These are phyloP conservation scores for Sinocyclocheilus maitianheensis DNA, from an alignment of 2,113 vertebrate genomes.

Conservation along the genomic window DNA sequence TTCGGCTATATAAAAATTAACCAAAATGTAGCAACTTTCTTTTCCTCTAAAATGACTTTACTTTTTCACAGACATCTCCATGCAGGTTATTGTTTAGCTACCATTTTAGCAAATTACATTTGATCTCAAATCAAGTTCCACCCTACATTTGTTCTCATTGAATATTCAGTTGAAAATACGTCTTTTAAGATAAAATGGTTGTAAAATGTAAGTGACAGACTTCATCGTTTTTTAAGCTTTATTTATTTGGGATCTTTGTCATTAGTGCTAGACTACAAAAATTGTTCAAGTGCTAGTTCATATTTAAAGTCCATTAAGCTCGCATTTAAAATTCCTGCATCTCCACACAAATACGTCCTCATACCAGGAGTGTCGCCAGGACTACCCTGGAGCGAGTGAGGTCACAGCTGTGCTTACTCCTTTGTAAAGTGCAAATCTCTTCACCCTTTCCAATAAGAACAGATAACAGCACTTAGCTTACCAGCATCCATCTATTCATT, in stretches of 20 bases:
- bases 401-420: conserved; percentile 66
- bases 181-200: not conserved
- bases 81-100: not conserved
- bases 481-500: conserved; percentile 79
- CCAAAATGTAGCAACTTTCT: not conserved
- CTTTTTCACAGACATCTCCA: not conserved
- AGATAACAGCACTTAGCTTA: conserved; percentile 60
- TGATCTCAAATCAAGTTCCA: not conserved
- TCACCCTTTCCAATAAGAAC: conserved; percentile 55
- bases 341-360: conserved; percentile 35
- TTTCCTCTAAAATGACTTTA: not conserved
- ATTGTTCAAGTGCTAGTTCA: not conserved
- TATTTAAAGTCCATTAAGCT: conserved; percentile 15
- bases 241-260: not conserved
- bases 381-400: conserved; percentile 74
- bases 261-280: not conserved
- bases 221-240: conserved; percentile 8
- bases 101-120: too few species aligned
- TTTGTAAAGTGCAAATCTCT: conserved; percentile 58
- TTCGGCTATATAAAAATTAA: not conserved
- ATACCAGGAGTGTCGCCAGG: conserved; percentile 31
- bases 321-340: not conserved
- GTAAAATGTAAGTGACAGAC: not conserved
- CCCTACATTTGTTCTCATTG: not conserved
- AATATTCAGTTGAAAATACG: not conserved